Percentiles rank a stretch among this genome's conserved stretches.
Conservation (phyloP, 2,797 vertebrate species). For the Mus minutoides region DNA sequence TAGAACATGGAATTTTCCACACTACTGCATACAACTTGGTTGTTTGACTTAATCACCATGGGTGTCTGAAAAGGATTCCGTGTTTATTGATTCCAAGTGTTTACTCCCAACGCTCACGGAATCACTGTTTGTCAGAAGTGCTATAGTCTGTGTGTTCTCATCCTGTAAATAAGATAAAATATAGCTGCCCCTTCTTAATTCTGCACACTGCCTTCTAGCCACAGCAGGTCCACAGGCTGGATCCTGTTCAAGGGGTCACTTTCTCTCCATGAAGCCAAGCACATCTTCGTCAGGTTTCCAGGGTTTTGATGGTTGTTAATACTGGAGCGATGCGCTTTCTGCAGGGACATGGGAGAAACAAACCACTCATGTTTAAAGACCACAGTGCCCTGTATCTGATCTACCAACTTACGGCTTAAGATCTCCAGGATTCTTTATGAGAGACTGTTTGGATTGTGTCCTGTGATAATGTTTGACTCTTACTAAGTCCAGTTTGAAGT, state of each 20-base stretch:
- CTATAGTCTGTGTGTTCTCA: conserved; percentile 58
- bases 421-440: conserved; percentile 11
- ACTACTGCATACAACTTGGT: neutral
- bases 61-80: conserved; percentile 74
- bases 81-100: conserved; percentile 67
- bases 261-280: conserved; percentile 68
- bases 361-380: conserved; percentile 67
- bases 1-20: conserved; percentile 19
- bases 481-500: conserved; percentile 74
- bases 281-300: conserved; percentile 25
- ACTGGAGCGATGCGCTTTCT: conserved; percentile 8
- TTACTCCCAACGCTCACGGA: conserved; percentile 57
- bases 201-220: conserved; percentile 32
- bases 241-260: conserved; percentile 47
- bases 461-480: conserved; percentile 54
- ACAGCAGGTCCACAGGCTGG: conserved; percentile 56
- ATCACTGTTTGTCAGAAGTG: conserved; percentile 58
- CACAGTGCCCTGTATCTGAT: conserved; percentile 31
- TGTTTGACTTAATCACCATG: conserved; percentile 48
- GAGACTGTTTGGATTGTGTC: conserved; percentile 28
- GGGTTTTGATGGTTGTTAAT: conserved; percentile 66
- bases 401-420: conserved; percentile 49
- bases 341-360: conserved; percentile 65
- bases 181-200: neutral
- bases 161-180: conserved; percentile 64